These are phyloP conservation scores for Cryptotermes secundus DNA, from an alignment of 1,140 invertebrate species.

Conservation along the genomic window DNA sequence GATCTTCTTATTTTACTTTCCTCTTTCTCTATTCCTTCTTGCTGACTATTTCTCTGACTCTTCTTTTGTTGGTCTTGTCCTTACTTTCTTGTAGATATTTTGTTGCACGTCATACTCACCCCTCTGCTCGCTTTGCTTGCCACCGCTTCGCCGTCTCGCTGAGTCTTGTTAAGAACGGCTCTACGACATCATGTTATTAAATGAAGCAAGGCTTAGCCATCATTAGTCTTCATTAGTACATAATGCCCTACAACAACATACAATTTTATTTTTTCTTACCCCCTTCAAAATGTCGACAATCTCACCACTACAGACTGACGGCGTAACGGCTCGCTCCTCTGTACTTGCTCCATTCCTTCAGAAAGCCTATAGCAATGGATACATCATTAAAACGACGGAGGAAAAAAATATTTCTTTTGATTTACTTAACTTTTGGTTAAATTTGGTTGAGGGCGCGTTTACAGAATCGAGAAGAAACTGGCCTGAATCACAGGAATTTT, in stretches of 20 bases:
- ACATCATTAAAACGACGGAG: background rate
- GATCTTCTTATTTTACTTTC: background rate
- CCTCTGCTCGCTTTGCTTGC: too few relatives aligned
- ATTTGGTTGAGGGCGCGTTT: too few relatives aligned
- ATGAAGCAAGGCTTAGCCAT: background rate
- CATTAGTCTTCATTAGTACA: conserved; percentile 16
- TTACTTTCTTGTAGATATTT: background rate
- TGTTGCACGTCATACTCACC: background rate
- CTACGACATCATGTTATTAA: conserved; percentile 4
- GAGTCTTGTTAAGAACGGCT: background rate
- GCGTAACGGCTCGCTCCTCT: background rate
- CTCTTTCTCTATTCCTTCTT: background rate
- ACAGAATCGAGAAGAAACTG: too few relatives aligned
- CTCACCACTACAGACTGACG: background rate
- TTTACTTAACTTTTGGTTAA: too few relatives aligned
- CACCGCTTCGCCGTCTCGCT: too few relatives aligned
- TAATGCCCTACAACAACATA: background rate
- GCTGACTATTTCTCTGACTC: background rate
- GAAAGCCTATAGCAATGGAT: background rate
- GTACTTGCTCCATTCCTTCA: background rate
- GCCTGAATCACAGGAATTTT: too few relatives aligned
- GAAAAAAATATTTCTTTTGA: too few relatives aligned
- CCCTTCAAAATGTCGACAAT: background rate
- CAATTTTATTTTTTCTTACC: background rate
- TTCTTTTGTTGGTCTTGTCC: background rate